A percentile compares a stretch with the other conserved stretches of the same genome.
phyloP scores from a whole-genome alignment of 2,797 vertebrate genomes.

The Hozukius guyotensis region DNA sequence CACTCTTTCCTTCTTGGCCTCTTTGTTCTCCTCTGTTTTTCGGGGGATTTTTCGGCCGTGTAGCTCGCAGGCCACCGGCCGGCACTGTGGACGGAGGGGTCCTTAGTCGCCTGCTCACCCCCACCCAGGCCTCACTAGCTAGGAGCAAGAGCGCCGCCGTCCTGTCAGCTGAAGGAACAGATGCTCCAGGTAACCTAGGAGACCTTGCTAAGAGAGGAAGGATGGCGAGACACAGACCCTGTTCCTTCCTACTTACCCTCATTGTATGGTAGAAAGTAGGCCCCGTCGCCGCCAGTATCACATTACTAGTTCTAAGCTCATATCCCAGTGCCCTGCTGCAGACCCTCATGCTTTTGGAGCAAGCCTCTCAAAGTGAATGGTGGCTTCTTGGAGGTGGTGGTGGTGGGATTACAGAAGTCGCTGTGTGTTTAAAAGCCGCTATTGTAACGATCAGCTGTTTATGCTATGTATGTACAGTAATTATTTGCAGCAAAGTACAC shows the following conservation, averaged over 20 bases:
- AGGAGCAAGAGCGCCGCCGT: slow-evolving; percentile 93
- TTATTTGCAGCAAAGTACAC: slow-evolving; percentile 50
- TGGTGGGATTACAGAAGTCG: slow-evolving; percentile 16
- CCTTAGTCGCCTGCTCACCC: slow-evolving; percentile 91
- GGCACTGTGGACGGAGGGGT: slow-evolving; percentile 88
- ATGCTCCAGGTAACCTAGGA: slow-evolving; percentile 90
- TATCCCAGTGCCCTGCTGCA: background rate
- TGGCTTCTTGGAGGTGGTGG: background rate
- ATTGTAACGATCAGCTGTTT: slow-evolving; percentile 36
- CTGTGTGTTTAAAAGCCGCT: background rate
- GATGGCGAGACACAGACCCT: slow-evolving; percentile 22
- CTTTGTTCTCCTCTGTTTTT: slow-evolving; percentile 53
- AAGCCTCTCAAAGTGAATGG: background rate
- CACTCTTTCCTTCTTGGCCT: slow-evolving; percentile 56
- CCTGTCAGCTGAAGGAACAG: slow-evolving; percentile 89
- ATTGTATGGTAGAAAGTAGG: slow-evolving; percentile 22
- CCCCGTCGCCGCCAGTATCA: background rate
- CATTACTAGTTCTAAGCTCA: slow-evolving; percentile 8
- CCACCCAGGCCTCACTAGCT: slow-evolving; percentile 94
- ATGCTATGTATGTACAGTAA: slow-evolving; percentile 16
- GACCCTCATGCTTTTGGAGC: slow-evolving; percentile 18
- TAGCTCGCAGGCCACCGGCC: slow-evolving; percentile 87
- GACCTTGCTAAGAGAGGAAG: slow-evolving; percentile 51
- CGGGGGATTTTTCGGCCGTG: slow-evolving; percentile 69
- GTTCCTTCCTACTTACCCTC: background rate